Percentiles rank a stretch among this genome's conserved stretches.
Evolutionary conservation across 2,113 vertebrate genomes (phyloP).

Genomic region (Cathartes aura): DNA sequence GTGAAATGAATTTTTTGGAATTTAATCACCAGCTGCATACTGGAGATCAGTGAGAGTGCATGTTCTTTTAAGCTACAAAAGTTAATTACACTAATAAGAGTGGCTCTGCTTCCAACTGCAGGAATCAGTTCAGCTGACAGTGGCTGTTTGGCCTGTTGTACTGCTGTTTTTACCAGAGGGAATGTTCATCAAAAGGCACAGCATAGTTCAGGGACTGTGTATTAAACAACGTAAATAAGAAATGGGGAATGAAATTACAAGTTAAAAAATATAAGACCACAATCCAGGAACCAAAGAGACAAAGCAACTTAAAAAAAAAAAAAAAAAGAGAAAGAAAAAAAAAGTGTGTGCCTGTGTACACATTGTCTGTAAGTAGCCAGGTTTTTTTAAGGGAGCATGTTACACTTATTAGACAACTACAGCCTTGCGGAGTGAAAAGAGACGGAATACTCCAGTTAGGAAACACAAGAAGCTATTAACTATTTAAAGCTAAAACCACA

Average conservation of each 20-base stretch:
- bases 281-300: not conserved
- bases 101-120: not conserved
- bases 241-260: not conserved
- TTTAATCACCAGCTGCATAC: conserved; percentile 29
- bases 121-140: not conserved
- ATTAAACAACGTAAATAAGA: not conserved
- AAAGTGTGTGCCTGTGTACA: not conserved
- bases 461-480: not conserved
- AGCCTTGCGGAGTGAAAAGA: not conserved
- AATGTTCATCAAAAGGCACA: not conserved
- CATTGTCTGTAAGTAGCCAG: not conserved
- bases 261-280: not conserved
- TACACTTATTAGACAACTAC: not conserved
- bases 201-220: not conserved
- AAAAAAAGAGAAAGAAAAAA: not conserved
- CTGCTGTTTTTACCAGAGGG: conserved; percentile 3
- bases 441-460: not conserved
- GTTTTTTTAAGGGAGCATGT: not conserved
- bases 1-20: conserved; percentile 35
- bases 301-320: not conserved
- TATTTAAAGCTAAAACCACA: not conserved
- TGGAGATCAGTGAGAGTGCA: not conserved
- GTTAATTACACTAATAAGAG: not conserved
- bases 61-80: not conserved
- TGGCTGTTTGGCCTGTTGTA: not conserved